Evolutionary conservation across 2,113 vertebrate species (phyloP).

Genomic region (Phylloscopus trochiloides): DNA sequence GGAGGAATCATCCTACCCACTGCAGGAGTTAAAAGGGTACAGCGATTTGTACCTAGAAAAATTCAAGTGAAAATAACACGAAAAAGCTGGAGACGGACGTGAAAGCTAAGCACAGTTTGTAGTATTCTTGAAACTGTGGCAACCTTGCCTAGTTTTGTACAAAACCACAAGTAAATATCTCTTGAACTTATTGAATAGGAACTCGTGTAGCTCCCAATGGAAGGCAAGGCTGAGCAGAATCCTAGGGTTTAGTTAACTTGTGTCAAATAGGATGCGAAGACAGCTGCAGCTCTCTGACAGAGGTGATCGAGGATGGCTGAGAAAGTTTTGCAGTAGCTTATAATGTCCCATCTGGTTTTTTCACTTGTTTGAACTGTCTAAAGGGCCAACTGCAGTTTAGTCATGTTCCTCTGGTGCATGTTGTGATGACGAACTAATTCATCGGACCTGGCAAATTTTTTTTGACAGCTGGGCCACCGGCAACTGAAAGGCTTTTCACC

Average conservation of each 20-base stretch:
- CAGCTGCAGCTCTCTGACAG: conserved; percentile 47
- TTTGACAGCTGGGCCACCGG: conserved; percentile 97
- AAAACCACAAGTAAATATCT: not conserved
- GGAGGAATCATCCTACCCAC: conserved; percentile 41
- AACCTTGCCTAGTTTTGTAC: not conserved
- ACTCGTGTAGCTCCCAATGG: not conserved
- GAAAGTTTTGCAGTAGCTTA: conserved; percentile 55
- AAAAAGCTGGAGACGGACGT: not conserved
- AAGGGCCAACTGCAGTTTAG: conserved; percentile 91
- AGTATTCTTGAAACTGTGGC: not conserved
- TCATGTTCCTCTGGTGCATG: conserved; percentile 99
- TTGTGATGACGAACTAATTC: conserved; percentile 98
- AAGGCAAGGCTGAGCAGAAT: conserved; percentile 46
- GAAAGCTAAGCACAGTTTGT: not conserved
- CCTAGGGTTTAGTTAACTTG: conserved; percentile 50
- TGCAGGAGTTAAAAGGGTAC: conserved; percentile 45
- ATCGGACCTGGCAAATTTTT: conserved; percentile 98
- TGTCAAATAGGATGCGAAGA: conserved; percentile 27
- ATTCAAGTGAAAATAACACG: conserved; percentile 1
- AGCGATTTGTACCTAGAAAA: conserved; percentile 28
- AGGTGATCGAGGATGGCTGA: conserved; percentile 48
- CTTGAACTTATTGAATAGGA: not conserved
- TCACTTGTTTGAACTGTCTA: conserved; percentile 71
- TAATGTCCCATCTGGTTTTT: conserved; percentile 48
- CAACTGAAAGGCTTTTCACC: conserved; percentile 99